A percentile compares a stretch with the other conserved stretches of the same genome.
These are phyloP conservation scores for Eclectus roratus DNA, from an alignment of 2,113 vertebrate genomes.

Conservation along the genomic window DNA sequence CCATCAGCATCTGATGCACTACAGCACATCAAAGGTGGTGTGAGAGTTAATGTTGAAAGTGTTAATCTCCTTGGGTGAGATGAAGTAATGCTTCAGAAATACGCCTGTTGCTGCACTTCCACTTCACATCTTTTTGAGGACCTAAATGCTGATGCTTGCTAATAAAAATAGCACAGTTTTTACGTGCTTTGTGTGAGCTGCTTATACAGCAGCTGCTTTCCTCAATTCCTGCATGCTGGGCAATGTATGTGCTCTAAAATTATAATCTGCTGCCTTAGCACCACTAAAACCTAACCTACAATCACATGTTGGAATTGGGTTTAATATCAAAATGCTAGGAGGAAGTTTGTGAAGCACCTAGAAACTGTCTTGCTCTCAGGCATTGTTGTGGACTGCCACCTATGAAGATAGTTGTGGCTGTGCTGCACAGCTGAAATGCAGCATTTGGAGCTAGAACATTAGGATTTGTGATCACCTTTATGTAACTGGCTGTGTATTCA, in stretches of 20 bases:
- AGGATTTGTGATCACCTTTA: background rate
- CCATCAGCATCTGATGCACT: background rate
- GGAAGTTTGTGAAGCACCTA: background rate
- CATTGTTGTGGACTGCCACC: background rate
- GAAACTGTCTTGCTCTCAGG: fast-evolving
- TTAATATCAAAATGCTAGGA: background rate
- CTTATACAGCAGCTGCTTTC: conserved; percentile 60
- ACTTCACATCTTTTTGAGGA: conserved; percentile 39
- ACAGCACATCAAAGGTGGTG: background rate
- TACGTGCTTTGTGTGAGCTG: conserved; percentile 54
- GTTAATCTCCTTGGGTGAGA: conserved; percentile 20
- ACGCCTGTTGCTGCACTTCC: conserved; percentile 49
- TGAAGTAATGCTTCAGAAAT: conserved; percentile 45
- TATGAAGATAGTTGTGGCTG: background rate
- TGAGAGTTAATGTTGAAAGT: conserved; percentile 25
- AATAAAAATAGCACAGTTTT: conserved; percentile 58
- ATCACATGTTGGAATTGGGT: background rate
- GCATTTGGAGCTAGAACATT: background rate
- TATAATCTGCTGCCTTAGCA: conserved; percentile 15
- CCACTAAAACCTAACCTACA: background rate
- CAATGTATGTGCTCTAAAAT: background rate
- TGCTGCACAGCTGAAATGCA: background rate
- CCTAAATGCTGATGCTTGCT: conserved; percentile 52
- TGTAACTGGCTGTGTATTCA: background rate
- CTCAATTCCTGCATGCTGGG: conserved; percentile 27